Evolutionary conservation across 53 echinoderm and acorn worm genomes (phyloP).

Genomic region (Patiria pectinifera): DNA sequence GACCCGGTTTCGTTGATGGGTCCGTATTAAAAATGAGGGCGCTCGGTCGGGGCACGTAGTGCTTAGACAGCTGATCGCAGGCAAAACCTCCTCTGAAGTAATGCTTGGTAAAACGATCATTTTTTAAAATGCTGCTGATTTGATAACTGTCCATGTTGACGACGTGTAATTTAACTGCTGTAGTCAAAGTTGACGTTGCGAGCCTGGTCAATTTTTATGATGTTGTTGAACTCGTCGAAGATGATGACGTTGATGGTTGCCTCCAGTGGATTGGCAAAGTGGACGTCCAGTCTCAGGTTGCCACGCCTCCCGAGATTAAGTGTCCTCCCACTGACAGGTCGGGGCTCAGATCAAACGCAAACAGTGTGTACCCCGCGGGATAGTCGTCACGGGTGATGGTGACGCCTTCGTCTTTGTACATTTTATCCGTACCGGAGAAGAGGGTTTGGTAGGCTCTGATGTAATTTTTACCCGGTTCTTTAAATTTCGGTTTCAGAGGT

Average conservation of each 20-base stretch:
- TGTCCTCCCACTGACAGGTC: conserved; percentile 57
- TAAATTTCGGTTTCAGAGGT: conserved; percentile 31
- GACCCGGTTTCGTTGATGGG: conserved; percentile 59
- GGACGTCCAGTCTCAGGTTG: conserved; percentile 62
- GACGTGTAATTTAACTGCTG: conserved; percentile 1
- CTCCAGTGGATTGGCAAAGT: conserved; percentile 44
- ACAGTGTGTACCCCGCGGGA: conserved; percentile 6
- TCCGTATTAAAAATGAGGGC: conserved; percentile 67
- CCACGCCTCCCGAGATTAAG: conserved; percentile 2
- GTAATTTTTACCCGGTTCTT: background rate
- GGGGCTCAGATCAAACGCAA: conserved; percentile 56
- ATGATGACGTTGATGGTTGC: conserved; percentile 61
- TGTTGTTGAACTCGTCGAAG: conserved; percentile 64
- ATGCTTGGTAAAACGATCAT: background rate
- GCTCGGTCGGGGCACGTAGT: conserved; percentile 30
- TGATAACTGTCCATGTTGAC: conserved; percentile 31
- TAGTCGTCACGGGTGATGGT: conserved; percentile 30
- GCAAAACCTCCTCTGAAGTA: conserved; percentile 44
- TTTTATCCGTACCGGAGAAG: conserved; percentile 27
- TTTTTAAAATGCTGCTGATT: conserved; percentile 18
- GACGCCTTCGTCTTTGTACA: conserved; percentile 33
- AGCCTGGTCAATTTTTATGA: conserved; percentile 61
- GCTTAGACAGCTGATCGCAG: conserved; percentile 11
- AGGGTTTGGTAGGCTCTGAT: conserved; percentile 44
- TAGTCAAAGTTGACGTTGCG: conserved; percentile 68